Evolutionary conservation across 2,888 invertebrate species (phyloP), one percentile per base, ranked within the genome.

Genomic region (Drosophila mulleri): DNA sequence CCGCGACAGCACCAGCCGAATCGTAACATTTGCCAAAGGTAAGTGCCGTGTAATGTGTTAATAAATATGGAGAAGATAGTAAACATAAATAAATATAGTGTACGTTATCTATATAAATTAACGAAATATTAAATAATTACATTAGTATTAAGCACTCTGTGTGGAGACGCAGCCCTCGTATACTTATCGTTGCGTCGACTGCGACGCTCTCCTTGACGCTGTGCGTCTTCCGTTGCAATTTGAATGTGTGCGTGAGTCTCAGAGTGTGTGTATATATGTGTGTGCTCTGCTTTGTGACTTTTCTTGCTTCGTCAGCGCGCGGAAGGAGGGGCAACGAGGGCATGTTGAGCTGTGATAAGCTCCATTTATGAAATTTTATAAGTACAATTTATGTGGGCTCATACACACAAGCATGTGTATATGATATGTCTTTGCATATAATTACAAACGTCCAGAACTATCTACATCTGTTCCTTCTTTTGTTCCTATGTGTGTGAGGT

Each of bases 21-120:
- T 72, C 76, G 84, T 75, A 85, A 88, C 88, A 66, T 83, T 88
- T 85, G 82, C 86, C 86, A 86, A 86, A 86, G 86, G 86, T 86
- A 72, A 67, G 57, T 58, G 26, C 44, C 48, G 50, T 63, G 41
- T 75, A 54, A 60, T 72, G 61, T 68, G 61, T 61, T 66, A 54
- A 58, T 71, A 72, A 65, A 54, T 58, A 65, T 58, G 32, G 8
- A 50, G 32, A 47, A 45, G 58, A 52, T 71, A 61, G 56, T 66
- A 48, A 37, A 45, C 41, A 48, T 42, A 44, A 9, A 52, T 57
- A 48, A 39, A 44, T 11, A 47, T 57, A 35, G 50, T 37, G 23
- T 26, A 12, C 44, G 12, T 18, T 50, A 35, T 37, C 41, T 58
- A 35, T 52, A 23, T 45, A 52, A 20, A 29, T n/a, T 48, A 37